phyloP scores from a whole-genome alignment of 2,888 invertebrate species.

The Torymus aiolomorphi region DNA sequence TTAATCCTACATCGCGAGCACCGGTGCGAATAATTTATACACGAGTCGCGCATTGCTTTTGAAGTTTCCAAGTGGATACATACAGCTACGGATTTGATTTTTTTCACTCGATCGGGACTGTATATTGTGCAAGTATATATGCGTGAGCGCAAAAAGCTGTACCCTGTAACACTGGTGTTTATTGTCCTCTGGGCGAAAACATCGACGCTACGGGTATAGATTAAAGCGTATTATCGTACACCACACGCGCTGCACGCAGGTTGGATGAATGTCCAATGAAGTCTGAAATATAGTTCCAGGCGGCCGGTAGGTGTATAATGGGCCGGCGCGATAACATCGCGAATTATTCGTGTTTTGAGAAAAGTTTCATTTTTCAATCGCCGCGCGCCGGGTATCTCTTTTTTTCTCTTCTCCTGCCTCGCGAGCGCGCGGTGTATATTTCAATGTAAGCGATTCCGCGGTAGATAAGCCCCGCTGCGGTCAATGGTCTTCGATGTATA shows the following conservation, averaged over 20 bases:
- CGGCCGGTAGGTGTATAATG: neutral
- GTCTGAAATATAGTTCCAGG: slow-evolving; percentile 10
- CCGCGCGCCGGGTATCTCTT: no score
- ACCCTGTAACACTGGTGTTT: neutral
- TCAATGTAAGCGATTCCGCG: neutral
- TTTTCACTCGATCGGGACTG: neutral
- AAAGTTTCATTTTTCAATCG: neutral
- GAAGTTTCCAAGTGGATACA: no score
- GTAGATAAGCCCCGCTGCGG: neutral
- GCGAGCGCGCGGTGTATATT: no score
- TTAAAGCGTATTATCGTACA: no score
- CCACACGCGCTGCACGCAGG: neutral
- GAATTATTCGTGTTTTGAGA: slow-evolving; percentile 7
- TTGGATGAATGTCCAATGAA: slow-evolving; percentile 28
- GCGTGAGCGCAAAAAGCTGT: neutral
- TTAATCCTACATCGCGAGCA: slow-evolving; percentile 1
- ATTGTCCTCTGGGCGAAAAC: neutral
- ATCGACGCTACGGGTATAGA: neutral
- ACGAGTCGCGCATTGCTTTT: neutral
- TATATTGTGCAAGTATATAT: slow-evolving; percentile 16
- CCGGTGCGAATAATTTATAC: slow-evolving; percentile 33
- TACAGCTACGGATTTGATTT: no score
- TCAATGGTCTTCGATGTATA: no score
- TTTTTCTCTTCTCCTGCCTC: neutral
- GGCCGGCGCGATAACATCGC: neutral